Conservation (phyloP, 2,888 invertebrate species). For the Melinopterus prodromus region DNA sequence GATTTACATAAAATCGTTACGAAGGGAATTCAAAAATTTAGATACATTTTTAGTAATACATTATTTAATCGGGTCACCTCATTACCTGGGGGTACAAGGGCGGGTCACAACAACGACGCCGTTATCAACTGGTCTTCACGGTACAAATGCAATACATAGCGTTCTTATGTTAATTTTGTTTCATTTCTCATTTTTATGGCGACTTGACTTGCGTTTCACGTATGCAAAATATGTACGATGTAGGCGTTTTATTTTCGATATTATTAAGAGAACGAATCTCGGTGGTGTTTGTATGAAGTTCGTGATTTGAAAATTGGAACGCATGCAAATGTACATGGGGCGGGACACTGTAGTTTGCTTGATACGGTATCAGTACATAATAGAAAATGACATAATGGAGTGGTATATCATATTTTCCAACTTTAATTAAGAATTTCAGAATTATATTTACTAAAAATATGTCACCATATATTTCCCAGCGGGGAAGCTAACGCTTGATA, state of each 20-base stretch:
- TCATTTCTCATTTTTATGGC: neutral
- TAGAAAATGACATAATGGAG: no score
- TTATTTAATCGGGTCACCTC: constrained; percentile 26
- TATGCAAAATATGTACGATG: neutral
- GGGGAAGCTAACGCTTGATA: no score
- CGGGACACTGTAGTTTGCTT: neutral
- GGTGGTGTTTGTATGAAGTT: neutral
- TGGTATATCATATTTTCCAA: no score
- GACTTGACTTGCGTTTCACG: neutral
- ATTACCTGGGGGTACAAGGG: constrained; percentile 9
- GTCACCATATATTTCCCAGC: no score
- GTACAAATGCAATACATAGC: no score
- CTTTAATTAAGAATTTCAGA: no score
- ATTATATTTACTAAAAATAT: no score
- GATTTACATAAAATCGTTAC: neutral
- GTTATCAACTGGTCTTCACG: neutral
- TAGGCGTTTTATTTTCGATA: neutral
- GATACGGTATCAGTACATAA: no score
- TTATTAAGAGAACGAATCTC: neutral
- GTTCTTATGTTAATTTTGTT: neutral
- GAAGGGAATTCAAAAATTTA: constrained; percentile 14
- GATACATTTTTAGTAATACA: constrained; percentile 17
- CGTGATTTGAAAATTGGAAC: neutral
- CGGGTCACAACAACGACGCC: constrained; percentile 18
- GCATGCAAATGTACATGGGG: neutral